A percentile compares a stretch with the other conserved stretches of the same genome.
Evolutionary conservation across 1,140 invertebrate genomes (phyloP).

Genomic region (Dendroctonus ponderosae): DNA sequence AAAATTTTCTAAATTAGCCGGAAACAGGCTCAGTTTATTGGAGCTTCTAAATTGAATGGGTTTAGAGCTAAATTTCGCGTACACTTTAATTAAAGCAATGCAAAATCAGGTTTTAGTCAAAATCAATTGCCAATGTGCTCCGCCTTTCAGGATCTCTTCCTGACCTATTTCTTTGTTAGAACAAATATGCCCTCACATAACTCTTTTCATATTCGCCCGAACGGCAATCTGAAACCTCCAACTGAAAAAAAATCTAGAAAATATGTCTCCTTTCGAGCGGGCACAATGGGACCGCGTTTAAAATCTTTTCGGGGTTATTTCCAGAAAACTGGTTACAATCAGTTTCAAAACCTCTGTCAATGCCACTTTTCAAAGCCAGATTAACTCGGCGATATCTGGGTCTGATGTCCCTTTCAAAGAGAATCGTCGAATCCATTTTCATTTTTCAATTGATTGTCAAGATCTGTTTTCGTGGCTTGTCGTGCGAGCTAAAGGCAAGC

Average conservation of each 20-base stretch:
- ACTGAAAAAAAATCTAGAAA: not conserved
- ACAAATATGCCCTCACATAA: too few species aligned
- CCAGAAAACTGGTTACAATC: conserved; percentile 29
- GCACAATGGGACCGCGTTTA: conserved; percentile 15
- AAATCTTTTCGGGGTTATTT: conserved; percentile 25
- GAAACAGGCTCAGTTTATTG: too few species aligned
- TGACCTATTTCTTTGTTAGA: too few species aligned
- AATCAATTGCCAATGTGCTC: too few species aligned
- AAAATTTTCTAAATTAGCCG: not conserved
- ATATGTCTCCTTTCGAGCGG: not conserved
- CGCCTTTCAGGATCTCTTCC: too few species aligned
- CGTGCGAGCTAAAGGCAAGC: conserved; percentile 5
- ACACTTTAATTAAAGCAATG: too few species aligned
- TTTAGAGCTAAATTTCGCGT: too few species aligned
- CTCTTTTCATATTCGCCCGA: too few species aligned
- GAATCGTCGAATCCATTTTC: conserved; percentile 29
- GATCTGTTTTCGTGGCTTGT: conserved; percentile 12
- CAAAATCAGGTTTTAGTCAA: too few species aligned
- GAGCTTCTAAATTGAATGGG: too few species aligned
- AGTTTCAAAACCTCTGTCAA: conserved; percentile 30
- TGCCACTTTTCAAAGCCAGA: conserved; percentile 28
- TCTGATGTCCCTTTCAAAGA: conserved; percentile 25
- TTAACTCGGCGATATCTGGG: conserved; percentile 28
- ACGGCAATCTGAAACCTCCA: not conserved
- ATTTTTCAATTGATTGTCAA: conserved; percentile 32